Conservation (phyloP, 2,113 vertebrate species). For the Tinamus guttatus region DNA sequence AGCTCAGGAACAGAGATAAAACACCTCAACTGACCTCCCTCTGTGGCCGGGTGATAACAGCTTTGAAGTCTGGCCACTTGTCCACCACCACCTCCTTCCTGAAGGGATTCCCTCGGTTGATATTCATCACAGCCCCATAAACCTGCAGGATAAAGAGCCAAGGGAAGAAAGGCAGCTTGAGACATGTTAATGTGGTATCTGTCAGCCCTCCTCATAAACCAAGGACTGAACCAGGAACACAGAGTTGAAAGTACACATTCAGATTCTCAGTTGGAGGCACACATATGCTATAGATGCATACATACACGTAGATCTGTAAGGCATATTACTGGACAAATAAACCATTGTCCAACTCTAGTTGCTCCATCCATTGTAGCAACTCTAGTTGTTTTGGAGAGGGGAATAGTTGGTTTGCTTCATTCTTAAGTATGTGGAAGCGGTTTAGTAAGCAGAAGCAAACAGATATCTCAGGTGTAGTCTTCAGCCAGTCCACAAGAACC, state of each 20-base stretch:
- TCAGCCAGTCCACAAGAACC: neutral
- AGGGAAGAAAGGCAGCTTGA: neutral
- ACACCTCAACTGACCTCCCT: conserved; percentile 50
- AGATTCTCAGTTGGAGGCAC: neutral
- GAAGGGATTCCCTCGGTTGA: conserved; percentile 76
- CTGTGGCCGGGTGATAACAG: conserved; percentile 70
- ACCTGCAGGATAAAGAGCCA: conserved; percentile 19
- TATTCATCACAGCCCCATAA: conserved; percentile 75
- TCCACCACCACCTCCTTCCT: conserved; percentile 76
- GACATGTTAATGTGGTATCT: too few species aligned
- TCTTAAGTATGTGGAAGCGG: neutral
- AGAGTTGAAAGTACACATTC: neutral
- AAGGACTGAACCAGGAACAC: neutral
- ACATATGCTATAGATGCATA: neutral
- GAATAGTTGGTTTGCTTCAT: neutral
- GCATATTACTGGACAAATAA: neutral
- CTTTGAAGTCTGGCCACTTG: conserved; percentile 81
- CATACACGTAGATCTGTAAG: neutral
- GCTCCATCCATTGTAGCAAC: too few species aligned
- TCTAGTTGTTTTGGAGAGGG: neutral
- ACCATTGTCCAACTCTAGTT: neutral
- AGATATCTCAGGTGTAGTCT: neutral
- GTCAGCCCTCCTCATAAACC: neutral
- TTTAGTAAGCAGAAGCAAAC: neutral
- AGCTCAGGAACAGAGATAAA: neutral